A percentile compares a stretch with the other conserved stretches of the same genome.
Evolutionary conservation across 2,113 vertebrate species (phyloP).

Genomic region (Irena cyanogastra): DNA sequence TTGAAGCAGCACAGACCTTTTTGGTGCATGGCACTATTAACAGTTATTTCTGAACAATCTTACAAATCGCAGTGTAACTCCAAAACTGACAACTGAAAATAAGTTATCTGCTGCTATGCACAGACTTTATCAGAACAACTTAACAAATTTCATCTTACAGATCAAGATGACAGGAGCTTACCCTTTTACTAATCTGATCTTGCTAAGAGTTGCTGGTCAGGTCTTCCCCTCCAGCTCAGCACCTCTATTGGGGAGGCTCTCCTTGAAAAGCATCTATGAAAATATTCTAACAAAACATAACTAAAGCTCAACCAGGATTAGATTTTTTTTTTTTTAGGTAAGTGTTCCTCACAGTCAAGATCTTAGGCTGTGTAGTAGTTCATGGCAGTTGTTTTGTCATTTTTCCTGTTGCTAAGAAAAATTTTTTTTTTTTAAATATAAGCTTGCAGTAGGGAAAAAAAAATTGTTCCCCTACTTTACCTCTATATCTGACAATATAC

Average conservation of each 20-base stretch:
- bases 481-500: background rate
- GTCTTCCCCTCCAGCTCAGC: background rate
- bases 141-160: background rate
- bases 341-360: background rate
- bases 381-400: background rate
- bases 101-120: background rate
- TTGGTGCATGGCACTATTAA: background rate
- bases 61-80: background rate
- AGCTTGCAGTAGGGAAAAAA: background rate
- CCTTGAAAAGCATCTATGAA: background rate
- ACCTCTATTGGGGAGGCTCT: background rate
- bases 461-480: background rate
- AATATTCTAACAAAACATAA: background rate
- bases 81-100: background rate
- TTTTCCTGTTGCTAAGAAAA: background rate
- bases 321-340: background rate
- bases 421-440: background rate
- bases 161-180: background rate
- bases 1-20: background rate
- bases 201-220: background rate
- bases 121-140: background rate
- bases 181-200: background rate
- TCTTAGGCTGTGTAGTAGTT: background rate
- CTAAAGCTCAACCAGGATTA: background rate
- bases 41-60: background rate